Percentiles rank a stretch among this genome's conserved stretches.
Conservation (phyloP, 2,888 invertebrate genomes). For the Agriopis aurantiaria region DNA sequence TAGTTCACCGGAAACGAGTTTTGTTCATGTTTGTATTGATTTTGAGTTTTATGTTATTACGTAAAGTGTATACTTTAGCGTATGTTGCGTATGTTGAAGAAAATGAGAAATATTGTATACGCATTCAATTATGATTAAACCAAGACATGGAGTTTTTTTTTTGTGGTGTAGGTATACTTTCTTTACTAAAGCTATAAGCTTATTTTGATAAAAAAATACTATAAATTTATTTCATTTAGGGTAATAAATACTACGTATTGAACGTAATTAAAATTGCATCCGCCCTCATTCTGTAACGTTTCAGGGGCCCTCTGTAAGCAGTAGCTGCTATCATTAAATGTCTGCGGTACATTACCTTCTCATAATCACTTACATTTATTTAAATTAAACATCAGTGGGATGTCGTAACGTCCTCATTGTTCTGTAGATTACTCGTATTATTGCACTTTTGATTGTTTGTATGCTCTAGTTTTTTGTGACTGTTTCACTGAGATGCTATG, state of each 20-base stretch:
- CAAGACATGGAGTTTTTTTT: no score
- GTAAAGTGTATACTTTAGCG: background rate
- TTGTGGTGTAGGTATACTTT: no score
- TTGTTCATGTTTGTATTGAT: constrained; percentile 10
- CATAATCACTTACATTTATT: constrained; percentile 17
- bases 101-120: no score
- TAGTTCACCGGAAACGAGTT: constrained; percentile 6
- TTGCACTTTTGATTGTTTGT: constrained; percentile 14
- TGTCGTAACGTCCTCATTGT: constrained; percentile 16
- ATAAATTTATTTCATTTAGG: no score
- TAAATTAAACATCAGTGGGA: constrained; percentile 9
- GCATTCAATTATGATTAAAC: no score
- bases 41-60: background rate
- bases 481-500: background rate
- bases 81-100: no score
- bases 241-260: no score
- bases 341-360: constrained; percentile 18
- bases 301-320: no score
- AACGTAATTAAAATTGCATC: no score
- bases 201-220: no score
- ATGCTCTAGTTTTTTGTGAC: background rate
- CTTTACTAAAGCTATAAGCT: no score
- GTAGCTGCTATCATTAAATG: background rate
- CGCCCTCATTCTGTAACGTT: no score
- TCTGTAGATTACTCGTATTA: constrained; percentile 1